These are phyloP conservation scores for Plemyria rubiginata DNA, from an alignment of 2,888 invertebrate genomes.

Conservation along the genomic window DNA sequence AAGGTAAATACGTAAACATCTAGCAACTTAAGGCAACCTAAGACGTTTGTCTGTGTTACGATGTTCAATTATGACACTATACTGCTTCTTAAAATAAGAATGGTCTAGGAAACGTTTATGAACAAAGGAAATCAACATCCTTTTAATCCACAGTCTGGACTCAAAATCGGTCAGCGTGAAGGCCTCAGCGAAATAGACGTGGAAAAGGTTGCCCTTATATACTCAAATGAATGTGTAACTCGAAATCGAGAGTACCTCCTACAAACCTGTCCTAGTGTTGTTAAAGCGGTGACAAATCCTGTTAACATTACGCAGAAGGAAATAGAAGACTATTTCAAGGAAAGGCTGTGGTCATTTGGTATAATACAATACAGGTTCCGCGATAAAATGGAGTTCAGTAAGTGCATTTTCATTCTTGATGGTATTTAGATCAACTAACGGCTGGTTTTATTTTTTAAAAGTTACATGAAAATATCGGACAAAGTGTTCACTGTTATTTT, in stretches of 20 bases:
- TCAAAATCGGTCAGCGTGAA: slow-evolving; percentile 72
- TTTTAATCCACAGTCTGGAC: slow-evolving; percentile 46
- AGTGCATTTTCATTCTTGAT: slow-evolving; percentile 43
- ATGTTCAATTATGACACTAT: too few relatives aligned
- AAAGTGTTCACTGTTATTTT: too few relatives aligned
- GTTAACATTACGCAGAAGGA: slow-evolving; percentile 44
- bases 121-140: neutral
- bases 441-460: neutral
- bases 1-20: too few relatives aligned
- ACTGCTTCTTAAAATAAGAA: too few relatives aligned
- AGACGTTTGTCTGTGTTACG: too few relatives aligned
- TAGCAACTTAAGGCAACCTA: too few relatives aligned
- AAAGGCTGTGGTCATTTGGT: slow-evolving; percentile 69
- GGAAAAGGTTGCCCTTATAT: slow-evolving; percentile 66
- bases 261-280: slow-evolving; percentile 71
- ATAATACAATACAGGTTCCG: slow-evolving; percentile 63
- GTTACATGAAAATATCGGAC: neutral
- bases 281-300: slow-evolving; percentile 40
- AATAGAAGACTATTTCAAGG: slow-evolving; percentile 62
- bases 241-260: slow-evolving; percentile 68
- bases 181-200: slow-evolving; percentile 69
- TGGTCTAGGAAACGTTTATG: neutral
- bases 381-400: slow-evolving; percentile 68
- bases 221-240: slow-evolving; percentile 64
- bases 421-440: neutral